Evolutionary conservation across 1,140 invertebrate species (phyloP), one percentile per base, ranked within the genome.

Genomic region (Lerema accius): DNA sequence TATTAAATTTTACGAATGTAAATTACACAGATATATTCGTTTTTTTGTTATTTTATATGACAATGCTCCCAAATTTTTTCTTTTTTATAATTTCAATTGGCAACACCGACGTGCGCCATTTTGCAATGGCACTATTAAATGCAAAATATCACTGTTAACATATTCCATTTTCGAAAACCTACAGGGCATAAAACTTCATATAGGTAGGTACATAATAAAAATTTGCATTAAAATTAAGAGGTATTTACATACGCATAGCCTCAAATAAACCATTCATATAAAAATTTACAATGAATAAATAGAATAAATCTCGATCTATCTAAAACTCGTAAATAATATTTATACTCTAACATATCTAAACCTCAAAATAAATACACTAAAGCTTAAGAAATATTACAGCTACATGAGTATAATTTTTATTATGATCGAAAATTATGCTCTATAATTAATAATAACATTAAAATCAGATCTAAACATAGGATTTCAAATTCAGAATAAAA

Each of bases 201-300:
- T 77, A 82, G 75, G 78, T 89, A 86, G 85, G 80, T 86, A 86
- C 81, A 85, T 58, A 78, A 59, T 59, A 59, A 43, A 59, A 46
- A 39, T 59, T 19, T 59, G 16, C 7, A 48, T 59, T 59, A 67
- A 72, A 79, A 67, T 74, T 73, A 76, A 77, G 78, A 84, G 76
- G 80, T 86, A 86, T 89, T 82, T 86, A 86, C 82, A 88, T 63
- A 79, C 50, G 63, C 55, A 71, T 86, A 89, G 86, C 86, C 86
- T 88, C 85, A 53, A 67, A 80, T 78, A 79, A 81, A 76, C 69
- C 63, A 73, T 77, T 72, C 62, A 73, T 77, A 76, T 74, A 79
- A 76, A 84, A 59, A 85, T 81, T 69, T 84, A 82, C 79, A 86
- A 28, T 71, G 53, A 84, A 88, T 86, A 85, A 88, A 86, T 83